Base-by-base conservation (phyloP, 92 coral and sea anemone species). In the Hydrozoanthus gracilis region DNA sequence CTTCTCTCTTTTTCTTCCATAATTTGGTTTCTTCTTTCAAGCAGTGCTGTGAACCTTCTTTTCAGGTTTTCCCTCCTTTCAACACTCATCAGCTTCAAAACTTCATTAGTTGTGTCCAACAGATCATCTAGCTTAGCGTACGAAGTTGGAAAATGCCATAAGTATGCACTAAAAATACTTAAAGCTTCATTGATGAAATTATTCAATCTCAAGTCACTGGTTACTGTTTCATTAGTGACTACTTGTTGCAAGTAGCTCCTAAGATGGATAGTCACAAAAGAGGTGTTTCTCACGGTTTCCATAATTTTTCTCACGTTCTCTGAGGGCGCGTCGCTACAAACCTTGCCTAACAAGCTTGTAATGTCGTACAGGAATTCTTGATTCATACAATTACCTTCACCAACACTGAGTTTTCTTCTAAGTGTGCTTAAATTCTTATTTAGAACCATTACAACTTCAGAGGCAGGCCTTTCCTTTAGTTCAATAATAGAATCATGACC, bases 71-170 rank as follows among this genome's bases (percentile, higher is more conserved):
- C 79, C 58, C 83, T 89, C 5, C 50, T 13, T 0, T 56, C 72
- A 46, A 71, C 68, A 47, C 39, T 14, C 17, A 82, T 51, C 66
- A 72, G 79, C 8, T 78, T 79, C 66, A 92, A 46, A n/a, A 67
- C 35, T 67, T 17, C 60, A 66, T 77, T 87, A 58, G 89, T 18
- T 52, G 87, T 79, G 50, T 62, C 71, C 60, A 89, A 77, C 5
- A 91, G 92, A 44, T 3, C 84, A 79, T 45, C 84, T 18, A 86
- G 73, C 65, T 91, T 90, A 71, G 87, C 83, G 71, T 68, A 89
- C 2, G 92, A 89, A 78, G 87, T 92, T 0, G 95, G 95, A 48
- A 92, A 55, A 82, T 76, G 83, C n/a, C 84, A 82, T 56, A 92
- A 54, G 64, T 86, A 92, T 61, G 82, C 90, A 87, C 15, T 61